Evolutionary conservation across 1,140 invertebrate species (phyloP).

Genomic region (Trissolcus basalis): DNA sequence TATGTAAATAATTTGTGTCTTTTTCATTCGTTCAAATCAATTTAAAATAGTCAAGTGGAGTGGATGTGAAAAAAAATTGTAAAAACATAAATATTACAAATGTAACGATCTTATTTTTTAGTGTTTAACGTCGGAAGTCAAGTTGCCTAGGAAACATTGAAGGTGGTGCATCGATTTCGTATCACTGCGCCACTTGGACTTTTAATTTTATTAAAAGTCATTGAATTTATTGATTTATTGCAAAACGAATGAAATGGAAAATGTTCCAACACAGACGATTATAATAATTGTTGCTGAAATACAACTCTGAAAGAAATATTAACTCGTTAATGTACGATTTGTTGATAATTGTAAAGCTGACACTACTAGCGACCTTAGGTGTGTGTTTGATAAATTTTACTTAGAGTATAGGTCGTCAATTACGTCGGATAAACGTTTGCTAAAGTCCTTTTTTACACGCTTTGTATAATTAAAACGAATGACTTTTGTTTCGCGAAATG

Average conservation of each 20-base stretch:
- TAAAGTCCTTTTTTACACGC: slow-evolving; percentile 33
- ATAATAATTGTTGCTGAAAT: slow-evolving; percentile 36
- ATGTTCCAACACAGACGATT: slow-evolving; percentile 9
- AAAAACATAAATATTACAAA: no score
- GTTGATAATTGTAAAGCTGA: slow-evolving; percentile 32
- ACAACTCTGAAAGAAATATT: slow-evolving; percentile 8
- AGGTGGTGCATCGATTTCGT: no score
- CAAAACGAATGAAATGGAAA: slow-evolving; percentile 15
- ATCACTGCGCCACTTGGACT: no score
- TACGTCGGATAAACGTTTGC: slow-evolving; percentile 41
- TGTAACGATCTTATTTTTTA: no score
- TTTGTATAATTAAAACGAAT: slow-evolving; percentile 4
- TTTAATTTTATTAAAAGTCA: no score
- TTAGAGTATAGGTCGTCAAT: slow-evolving; percentile 50
- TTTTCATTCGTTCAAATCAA: neutral
- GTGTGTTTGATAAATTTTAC: slow-evolving; percentile 48
- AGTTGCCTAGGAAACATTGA: no score
- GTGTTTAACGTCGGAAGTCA: no score
- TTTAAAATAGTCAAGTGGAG: no score
- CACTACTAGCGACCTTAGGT: slow-evolving; percentile 14
- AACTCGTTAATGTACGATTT: slow-evolving; percentile 38
- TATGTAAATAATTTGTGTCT: neutral
- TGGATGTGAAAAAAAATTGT: no score
- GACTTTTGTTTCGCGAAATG: no score
- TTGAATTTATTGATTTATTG: neutral